phyloP scores from a whole-genome alignment of 2,888 invertebrate species.

The Bombylius discolor region DNA sequence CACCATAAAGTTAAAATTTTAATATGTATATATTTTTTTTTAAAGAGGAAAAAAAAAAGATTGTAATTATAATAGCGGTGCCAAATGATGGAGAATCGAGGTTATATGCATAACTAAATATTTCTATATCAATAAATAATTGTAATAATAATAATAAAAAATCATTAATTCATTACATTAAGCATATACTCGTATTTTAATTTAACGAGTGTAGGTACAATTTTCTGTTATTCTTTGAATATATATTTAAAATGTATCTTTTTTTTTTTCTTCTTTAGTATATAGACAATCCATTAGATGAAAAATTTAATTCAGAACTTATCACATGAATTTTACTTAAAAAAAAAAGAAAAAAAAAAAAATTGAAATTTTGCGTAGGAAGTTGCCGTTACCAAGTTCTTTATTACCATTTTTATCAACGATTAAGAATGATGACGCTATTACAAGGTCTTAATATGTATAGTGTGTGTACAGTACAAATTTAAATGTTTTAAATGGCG shows the following conservation, averaged over 20 bases:
- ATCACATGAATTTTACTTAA: not conserved
- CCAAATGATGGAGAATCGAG: not conserved
- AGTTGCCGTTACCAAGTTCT: not conserved
- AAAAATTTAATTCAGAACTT: not conserved
- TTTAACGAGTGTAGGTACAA: too few species aligned
- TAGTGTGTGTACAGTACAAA: too few species aligned
- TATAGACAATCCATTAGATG: too few species aligned
- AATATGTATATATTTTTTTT: too few species aligned
- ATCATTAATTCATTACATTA: too few species aligned
- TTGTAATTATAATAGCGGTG: not conserved
- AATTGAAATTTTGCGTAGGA: not conserved
- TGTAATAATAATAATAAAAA: too few species aligned
- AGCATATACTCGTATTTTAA: too few species aligned
- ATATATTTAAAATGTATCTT: too few species aligned
- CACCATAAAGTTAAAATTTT: not conserved
- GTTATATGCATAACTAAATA: not conserved
- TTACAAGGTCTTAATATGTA: not conserved
- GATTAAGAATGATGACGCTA: not conserved
- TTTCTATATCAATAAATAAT: too few species aligned
- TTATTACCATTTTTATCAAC: not conserved
- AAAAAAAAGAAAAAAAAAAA: not conserved
- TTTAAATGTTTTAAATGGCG: too few species aligned
- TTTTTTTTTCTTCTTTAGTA: too few species aligned
- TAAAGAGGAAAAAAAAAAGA: not conserved
- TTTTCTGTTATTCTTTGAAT: too few species aligned